These are phyloP conservation scores for Drosophila pectinifera DNA, from an alignment of 1,140 invertebrate species.

Conservation along the genomic window DNA sequence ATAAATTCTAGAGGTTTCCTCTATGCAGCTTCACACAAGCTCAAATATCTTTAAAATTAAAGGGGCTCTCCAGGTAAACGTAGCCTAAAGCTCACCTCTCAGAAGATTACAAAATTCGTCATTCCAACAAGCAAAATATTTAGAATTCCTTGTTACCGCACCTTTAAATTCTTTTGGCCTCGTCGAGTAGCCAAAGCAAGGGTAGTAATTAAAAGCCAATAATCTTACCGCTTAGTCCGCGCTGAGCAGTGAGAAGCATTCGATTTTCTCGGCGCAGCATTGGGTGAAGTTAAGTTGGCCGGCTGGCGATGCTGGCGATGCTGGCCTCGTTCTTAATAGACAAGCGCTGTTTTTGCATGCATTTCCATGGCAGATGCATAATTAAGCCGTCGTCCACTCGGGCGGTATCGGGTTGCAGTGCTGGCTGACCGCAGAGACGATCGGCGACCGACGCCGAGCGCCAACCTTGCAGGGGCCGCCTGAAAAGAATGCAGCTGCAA, in stretches of 20 bases:
- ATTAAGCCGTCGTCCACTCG: constrained; percentile 58
- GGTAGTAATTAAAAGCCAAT: constrained; percentile 28
- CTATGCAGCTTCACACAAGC: too few species aligned
- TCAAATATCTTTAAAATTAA: too few species aligned
- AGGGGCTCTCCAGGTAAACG: too few species aligned
- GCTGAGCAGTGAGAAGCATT: constrained; percentile 15
- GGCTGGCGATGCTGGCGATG: constrained; percentile 44
- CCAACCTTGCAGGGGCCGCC: constrained; percentile 48
- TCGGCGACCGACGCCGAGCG: neutral
- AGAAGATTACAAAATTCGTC: too few species aligned
- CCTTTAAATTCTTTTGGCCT: neutral
- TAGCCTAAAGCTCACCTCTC: too few species aligned
- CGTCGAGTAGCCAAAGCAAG: constrained; percentile 5
- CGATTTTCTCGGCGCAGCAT: constrained; percentile 8
- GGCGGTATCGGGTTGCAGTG: constrained; percentile 61
- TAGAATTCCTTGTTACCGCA: neutral
- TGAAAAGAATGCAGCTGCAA: constrained; percentile 63
- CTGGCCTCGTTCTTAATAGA: constrained; percentile 79
- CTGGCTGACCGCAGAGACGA: constrained; percentile 67
- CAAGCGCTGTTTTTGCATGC: constrained; percentile 63
- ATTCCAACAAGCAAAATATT: too few species aligned
- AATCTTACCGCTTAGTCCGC: constrained; percentile 15
- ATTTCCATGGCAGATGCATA: constrained; percentile 53
- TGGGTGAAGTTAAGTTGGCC: constrained; percentile 7
- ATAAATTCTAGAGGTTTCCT: too few species aligned